phyloP scores from a whole-genome alignment of 1,140 invertebrate species.

The Temnothorax curvispinosus region DNA sequence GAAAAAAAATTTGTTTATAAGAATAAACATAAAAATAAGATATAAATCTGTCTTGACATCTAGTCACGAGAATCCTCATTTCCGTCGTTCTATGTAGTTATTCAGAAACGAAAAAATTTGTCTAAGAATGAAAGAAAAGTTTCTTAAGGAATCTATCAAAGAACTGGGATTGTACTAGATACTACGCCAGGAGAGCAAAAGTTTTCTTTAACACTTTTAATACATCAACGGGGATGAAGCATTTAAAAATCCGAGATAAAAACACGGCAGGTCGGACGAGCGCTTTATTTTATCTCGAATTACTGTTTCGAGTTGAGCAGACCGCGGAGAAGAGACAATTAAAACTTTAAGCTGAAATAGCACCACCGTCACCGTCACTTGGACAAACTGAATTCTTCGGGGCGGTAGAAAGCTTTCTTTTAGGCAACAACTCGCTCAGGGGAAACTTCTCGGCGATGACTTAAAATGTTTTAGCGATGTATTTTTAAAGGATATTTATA shows the following conservation, averaged over 20 bases:
- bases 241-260: slow-evolving; percentile 67
- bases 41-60: neutral
- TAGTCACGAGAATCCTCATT: neutral
- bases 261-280: slow-evolving; percentile 41
- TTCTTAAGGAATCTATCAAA: slow-evolving; percentile 27
- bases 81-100: neutral
- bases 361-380: slow-evolving; percentile 69
- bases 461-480: slow-evolving; percentile 52
- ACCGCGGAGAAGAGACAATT: slow-evolving; percentile 74
- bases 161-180: slow-evolving; percentile 24
- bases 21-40: neutral
- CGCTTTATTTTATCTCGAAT: slow-evolving; percentile 71
- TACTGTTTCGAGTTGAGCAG: slow-evolving; percentile 65
- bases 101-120: slow-evolving; percentile 14
- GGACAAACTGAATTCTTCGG: slow-evolving; percentile 71
- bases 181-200: slow-evolving; percentile 7
- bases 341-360: slow-evolving; percentile 74
- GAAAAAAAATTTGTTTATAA: neutral
- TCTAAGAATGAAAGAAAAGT: slow-evolving; percentile 24
- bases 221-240: slow-evolving; percentile 43
- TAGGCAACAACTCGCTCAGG: slow-evolving; percentile 55
- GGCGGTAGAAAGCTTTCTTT: slow-evolving; percentile 66
- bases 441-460: slow-evolving; percentile 65
- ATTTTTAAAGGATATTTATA: slow-evolving; percentile 28
- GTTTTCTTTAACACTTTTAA: slow-evolving; percentile 52